Base-by-base conservation (phyloP, 2,888 invertebrate genomes). In the Masnerella sp. region DNA sequence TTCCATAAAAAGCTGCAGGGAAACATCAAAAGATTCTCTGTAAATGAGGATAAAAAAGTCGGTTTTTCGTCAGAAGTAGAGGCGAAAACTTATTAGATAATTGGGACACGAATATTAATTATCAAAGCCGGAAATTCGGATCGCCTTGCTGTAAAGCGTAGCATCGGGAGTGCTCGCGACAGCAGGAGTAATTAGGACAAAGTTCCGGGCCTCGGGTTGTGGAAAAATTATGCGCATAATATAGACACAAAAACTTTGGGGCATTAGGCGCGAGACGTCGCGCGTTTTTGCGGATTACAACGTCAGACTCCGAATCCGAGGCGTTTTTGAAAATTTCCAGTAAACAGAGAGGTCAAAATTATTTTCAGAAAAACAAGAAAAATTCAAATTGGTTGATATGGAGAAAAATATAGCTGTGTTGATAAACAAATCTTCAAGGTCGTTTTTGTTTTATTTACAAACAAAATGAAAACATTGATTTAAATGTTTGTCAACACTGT, bases 191-290 rank as follows among this genome's bases (percentile, higher is more conserved):
- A 70, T 70, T 70, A 70, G 70, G 70, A 56, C 70, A 64, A 70
- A 70, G 56, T 70, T 70, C 43, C 38, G 34, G 22, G 56, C 20
- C 32, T 42, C 43, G 38, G 43, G 45, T 70, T 43, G 71, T 64
- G 58, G 71, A 71, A 71, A 71, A 71, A 71, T 71, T 71, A 71
- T 71, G 71, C 71, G 71, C 71, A 71, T 71, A 71, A 71, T 64
- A 64, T 51, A 36, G 58, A 49, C 58, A 45, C 71, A 59, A 64
- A 58, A 64, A 71, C 64, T 58, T 58, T 51, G 52, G 64, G 58
- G 71, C 64, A 71, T 71, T 71, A 64, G 45, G 58, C 71, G 52
- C 36, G 58, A 51, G 64, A 62, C 64, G 45, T 58, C 32, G 58
- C 47, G 45, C 32, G 70, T 71, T 71, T 71, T 64, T 71, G 62